phyloP scores from a whole-genome alignment of 2,797 vertebrate genomes.

The Agapornis canus region DNA sequence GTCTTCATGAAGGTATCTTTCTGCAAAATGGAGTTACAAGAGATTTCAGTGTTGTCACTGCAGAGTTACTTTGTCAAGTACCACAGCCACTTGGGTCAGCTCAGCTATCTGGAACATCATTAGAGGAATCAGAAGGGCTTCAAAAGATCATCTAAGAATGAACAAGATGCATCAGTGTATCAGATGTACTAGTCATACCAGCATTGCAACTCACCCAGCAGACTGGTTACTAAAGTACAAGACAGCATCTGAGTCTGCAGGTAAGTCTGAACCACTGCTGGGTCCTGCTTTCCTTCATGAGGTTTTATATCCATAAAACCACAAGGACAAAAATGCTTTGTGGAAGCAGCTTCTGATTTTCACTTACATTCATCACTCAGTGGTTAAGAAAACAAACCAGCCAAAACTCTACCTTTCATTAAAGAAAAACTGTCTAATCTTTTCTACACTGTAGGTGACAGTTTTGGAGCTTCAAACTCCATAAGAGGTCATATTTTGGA shows the following conservation, averaged over 20 bases:
- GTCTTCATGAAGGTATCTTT: neutral
- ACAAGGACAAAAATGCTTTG: conserved; percentile 75
- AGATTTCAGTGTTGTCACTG: neutral
- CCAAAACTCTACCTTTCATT: neutral
- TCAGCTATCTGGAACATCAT: neutral
- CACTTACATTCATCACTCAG: conserved; percentile 78
- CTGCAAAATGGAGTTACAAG: neutral
- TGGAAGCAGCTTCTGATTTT: conserved; percentile 79
- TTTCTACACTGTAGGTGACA: neutral
- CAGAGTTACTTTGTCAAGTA: neutral
- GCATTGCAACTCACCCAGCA: conserved; percentile 77
- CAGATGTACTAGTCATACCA: conserved; percentile 81
- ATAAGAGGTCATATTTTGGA: neutral
- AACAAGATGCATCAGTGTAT: conserved; percentile 75
- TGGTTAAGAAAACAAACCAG: neutral
- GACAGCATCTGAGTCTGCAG: conserved; percentile 82
- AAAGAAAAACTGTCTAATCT: neutral
- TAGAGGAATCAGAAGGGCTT: conserved; percentile 57
- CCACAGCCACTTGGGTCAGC: neutral
- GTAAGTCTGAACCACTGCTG: conserved; percentile 84
- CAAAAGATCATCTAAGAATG: conserved; percentile 81
- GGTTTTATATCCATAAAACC: conserved; percentile 61
- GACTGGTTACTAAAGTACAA: conserved; percentile 81
- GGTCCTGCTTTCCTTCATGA: conserved; percentile 86
- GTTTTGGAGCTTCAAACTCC: neutral